phyloP scores from a whole-genome alignment of 92 coral and sea anemone genomes.

The Parazoanthus atlanticus region DNA sequence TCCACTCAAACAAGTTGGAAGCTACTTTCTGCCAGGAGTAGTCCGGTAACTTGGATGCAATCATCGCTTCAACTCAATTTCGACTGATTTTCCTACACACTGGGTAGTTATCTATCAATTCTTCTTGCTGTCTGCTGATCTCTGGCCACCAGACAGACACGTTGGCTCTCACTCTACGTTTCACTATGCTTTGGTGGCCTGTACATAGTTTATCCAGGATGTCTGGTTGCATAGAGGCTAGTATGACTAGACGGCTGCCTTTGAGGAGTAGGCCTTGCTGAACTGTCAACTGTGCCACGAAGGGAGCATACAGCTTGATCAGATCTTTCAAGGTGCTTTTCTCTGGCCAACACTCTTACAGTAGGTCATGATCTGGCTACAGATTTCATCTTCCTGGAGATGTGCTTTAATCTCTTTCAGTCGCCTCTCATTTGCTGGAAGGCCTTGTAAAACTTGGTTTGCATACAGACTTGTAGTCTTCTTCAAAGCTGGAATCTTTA shows the following conservation, averaged over 20 bases:
- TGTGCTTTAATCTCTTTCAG: slow-evolving; percentile 41
- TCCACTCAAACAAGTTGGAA: not conserved
- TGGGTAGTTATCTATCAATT: not conserved
- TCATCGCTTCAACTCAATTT: not conserved
- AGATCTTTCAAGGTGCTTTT: slow-evolving; percentile 35
- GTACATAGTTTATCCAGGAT: not conserved
- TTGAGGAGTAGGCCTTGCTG: slow-evolving; percentile 33
- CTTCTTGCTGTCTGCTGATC: not conserved
- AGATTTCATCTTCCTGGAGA: slow-evolving; percentile 48
- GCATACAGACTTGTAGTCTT: slow-evolving; percentile 22
- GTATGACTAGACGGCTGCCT: slow-evolving; percentile 22
- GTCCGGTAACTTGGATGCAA: too few species aligned
- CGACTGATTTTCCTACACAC: not conserved
- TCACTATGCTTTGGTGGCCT: slow-evolving; percentile 21
- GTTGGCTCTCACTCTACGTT: slow-evolving; percentile 9
- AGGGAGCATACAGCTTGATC: slow-evolving; percentile 16
- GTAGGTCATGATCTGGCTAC: slow-evolving; percentile 33
- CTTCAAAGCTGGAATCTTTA: slow-evolving; percentile 25
- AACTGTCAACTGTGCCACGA: slow-evolving; percentile 35
- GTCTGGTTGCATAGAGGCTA: too few species aligned
- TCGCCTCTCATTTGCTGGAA: slow-evolving; percentile 45
- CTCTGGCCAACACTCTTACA: slow-evolving; percentile 41
- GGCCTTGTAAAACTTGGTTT: slow-evolving; percentile 38
- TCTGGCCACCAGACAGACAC: slow-evolving; percentile 22
- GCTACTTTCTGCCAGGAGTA: not conserved